Conservation (phyloP, 2,113 vertebrate genomes). For the Neodon shergylaensis region DNA sequence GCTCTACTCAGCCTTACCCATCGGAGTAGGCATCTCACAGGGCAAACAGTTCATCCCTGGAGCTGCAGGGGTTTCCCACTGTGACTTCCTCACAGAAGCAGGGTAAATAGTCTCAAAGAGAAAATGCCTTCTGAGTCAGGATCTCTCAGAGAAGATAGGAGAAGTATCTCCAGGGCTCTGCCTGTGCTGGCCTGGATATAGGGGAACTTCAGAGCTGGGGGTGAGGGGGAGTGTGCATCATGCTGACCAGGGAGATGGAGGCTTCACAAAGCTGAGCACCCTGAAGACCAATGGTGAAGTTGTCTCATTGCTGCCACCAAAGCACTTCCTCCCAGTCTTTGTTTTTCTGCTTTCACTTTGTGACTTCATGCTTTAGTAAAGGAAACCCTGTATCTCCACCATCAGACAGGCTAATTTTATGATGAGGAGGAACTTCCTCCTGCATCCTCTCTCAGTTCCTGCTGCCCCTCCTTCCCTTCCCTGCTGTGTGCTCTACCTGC, state of each 20-base stretch:
- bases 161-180: neutral
- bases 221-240: constrained; percentile 25
- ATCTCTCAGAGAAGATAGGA: constrained; percentile 28
- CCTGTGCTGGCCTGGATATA: neutral
- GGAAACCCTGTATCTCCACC: neutral
- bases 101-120: neutral
- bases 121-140: constrained; percentile 45
- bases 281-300: neutral
- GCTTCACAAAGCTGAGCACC: neutral
- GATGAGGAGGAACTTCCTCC: neutral
- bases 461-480: neutral
- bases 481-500: neutral
- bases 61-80: neutral
- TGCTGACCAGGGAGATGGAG: constrained; percentile 4
- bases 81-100: neutral
- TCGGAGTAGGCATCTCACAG: neutral
- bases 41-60: neutral
- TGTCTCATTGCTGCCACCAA: neutral
- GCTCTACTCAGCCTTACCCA: constrained; percentile 7
- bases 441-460: neutral
- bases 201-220: neutral
- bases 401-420: neutral
- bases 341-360: neutral
- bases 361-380: neutral
- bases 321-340: neutral